phyloP scores from a whole-genome alignment of 2,888 invertebrate genomes.

The Phyllotreta striolata region DNA sequence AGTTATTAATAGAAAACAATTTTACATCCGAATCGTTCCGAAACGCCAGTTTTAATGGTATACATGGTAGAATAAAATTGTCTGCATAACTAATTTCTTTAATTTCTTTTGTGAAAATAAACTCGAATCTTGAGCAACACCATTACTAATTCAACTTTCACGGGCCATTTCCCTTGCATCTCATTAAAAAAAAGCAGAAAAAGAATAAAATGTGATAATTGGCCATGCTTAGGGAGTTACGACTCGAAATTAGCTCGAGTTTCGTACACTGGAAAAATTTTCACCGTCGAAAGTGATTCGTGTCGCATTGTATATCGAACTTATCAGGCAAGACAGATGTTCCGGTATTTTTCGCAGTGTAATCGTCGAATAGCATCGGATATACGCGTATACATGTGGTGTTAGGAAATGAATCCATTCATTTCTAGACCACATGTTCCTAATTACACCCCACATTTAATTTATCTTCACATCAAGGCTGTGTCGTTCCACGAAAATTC shows the following conservation, averaged over 20 bases:
- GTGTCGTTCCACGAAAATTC: constrained; percentile 20
- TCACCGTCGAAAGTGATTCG: not conserved
- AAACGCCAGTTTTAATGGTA: constrained; percentile 1
- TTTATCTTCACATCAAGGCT: constrained; percentile 33
- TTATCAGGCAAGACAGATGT: not conserved
- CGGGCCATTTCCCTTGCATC: constrained; percentile 27
- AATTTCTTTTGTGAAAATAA: constrained; percentile 25
- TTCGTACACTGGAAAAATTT: constrained; percentile 19
- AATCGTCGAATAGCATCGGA: not conserved
- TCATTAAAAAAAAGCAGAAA: constrained; percentile 30
- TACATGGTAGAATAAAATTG: constrained; percentile 22
- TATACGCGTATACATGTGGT: constrained; percentile 30
- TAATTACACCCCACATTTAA: constrained; percentile 31
- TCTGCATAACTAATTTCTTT: constrained; percentile 23
- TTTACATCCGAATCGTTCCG: constrained; percentile 7
- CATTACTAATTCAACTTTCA: constrained; percentile 29
- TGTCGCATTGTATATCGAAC: no score
- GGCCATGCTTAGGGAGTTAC: constrained; percentile 32
- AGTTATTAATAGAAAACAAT: constrained; percentile 2
- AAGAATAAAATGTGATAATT: constrained; percentile 33
- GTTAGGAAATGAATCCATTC: constrained; percentile 32
- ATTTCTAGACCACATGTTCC: constrained; percentile 32
- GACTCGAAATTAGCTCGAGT: constrained; percentile 30
- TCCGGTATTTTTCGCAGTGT: constrained; percentile 5
- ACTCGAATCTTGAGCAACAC: constrained; percentile 25